These are phyloP conservation scores for Drosophila borealis DNA, from an alignment of 2,888 invertebrate species.

Conservation along the genomic window DNA sequence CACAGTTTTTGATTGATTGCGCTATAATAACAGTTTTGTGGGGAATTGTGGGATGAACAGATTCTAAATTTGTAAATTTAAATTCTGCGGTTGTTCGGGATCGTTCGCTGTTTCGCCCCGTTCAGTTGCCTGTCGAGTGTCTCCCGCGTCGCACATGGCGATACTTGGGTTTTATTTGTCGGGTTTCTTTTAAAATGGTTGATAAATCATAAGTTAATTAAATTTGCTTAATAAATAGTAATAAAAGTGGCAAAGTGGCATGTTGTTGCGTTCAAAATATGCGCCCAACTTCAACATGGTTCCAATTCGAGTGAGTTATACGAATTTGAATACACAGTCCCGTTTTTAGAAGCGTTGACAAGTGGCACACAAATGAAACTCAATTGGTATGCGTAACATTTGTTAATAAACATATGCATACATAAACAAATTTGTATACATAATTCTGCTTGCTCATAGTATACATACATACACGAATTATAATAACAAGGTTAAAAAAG, in stretches of 20 bases:
- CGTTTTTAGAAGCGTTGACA: neutral
- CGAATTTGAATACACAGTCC: constrained; percentile 2
- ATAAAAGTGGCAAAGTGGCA: constrained; percentile 26
- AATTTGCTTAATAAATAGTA: constrained; percentile 28
- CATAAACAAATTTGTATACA: neutral
- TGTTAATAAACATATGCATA: constrained; percentile 10
- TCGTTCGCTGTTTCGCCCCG: constrained; percentile 5
- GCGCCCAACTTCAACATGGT: constrained; percentile 32
- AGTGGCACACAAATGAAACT: constrained; percentile 28
- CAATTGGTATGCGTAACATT: constrained; percentile 22
- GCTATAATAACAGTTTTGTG: constrained; percentile 14
- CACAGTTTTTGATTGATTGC: constrained; percentile 8
- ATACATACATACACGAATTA: constrained; percentile 1
- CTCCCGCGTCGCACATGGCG: constrained; percentile 41
- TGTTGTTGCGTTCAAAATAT: constrained; percentile 34
- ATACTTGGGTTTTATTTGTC: constrained; percentile 9
- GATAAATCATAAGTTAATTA: constrained; percentile 24
- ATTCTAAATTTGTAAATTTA: constrained; percentile 7
- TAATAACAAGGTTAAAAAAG: constrained; percentile 19
- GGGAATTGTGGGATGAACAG: constrained; percentile 1
- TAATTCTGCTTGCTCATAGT: neutral
- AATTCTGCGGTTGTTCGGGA: constrained; percentile 5
- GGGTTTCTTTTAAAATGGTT: constrained; percentile 4
- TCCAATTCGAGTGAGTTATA: constrained; percentile 51
- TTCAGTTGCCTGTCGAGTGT: constrained; percentile 38